Conservation (phyloP, 2,113 vertebrate genomes). For the Zosterops pallidus region DNA sequence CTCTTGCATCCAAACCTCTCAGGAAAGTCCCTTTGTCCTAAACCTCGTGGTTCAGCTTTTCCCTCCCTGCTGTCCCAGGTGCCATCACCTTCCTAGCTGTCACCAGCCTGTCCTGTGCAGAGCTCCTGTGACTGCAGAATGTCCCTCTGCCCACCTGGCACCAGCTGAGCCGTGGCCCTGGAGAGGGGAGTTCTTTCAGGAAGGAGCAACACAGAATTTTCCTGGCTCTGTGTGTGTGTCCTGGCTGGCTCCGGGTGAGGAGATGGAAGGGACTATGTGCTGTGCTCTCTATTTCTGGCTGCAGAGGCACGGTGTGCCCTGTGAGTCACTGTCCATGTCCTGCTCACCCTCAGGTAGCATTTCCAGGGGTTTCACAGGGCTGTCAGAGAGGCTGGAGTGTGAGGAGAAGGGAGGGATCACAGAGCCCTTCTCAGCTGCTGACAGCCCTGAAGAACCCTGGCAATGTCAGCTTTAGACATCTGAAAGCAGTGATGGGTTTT, state of each 20-base stretch:
- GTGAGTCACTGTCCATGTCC: background rate
- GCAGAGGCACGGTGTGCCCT: background rate
- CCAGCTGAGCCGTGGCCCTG: background rate
- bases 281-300: background rate
- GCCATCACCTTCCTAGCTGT: fast-evolving
- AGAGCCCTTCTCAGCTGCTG: background rate
- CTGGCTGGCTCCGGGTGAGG: background rate
- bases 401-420: background rate
- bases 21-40: background rate
- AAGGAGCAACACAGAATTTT: background rate
- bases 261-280: background rate
- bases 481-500: background rate
- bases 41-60: background rate
- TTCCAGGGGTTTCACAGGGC: fast-evolving
- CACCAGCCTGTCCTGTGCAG: background rate
- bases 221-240: background rate
- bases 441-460: background rate
- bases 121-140: background rate
- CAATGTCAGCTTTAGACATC: background rate
- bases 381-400: background rate
- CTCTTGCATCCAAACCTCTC: background rate
- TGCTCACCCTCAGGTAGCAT: background rate
- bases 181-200: background rate
- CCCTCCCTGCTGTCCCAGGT: fast-evolving
- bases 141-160: background rate